A percentile compares a stretch with the other conserved stretches of the same genome.
Evolutionary conservation across 2,113 vertebrate species (phyloP).

Genomic region (Aegotheles bennettii): DNA sequence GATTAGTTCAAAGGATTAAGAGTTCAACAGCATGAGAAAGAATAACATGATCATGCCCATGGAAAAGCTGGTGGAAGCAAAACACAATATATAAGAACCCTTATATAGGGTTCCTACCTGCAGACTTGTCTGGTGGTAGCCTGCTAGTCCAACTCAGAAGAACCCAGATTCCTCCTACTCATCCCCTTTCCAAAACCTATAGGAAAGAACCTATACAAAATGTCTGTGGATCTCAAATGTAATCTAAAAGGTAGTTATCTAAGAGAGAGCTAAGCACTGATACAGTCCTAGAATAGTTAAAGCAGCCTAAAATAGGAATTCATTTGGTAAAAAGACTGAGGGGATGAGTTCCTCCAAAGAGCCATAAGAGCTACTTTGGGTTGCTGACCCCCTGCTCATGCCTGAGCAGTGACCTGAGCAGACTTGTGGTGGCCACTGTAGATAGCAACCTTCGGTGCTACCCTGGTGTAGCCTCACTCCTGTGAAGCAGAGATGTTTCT

Average conservation of each 20-base stretch:
- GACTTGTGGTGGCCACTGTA: neutral
- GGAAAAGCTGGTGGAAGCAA: neutral
- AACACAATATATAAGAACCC: neutral
- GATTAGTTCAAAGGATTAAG: neutral
- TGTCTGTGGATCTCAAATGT: neutral
- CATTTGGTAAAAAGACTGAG: neutral
- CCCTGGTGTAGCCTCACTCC: neutral
- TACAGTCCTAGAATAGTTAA: neutral
- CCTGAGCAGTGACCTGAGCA: neutral
- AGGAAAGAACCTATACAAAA: neutral
- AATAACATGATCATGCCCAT: neutral
- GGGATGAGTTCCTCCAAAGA: neutral
- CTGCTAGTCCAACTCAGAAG: neutral
- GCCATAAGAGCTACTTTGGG: neutral
- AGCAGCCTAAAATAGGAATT: neutral
- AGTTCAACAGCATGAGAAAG: neutral
- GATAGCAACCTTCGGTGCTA: too few species aligned
- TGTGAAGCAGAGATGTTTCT: accelerated
- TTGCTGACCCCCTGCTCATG: neutral
- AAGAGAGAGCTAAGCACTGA: neutral
- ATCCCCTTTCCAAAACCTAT: neutral
- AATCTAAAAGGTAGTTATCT: neutral
- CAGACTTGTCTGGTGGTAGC: neutral
- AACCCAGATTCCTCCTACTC: neutral
- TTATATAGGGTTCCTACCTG: neutral